Conservation (phyloP, 2,888 invertebrate species). For the Epiblema foenella region DNA sequence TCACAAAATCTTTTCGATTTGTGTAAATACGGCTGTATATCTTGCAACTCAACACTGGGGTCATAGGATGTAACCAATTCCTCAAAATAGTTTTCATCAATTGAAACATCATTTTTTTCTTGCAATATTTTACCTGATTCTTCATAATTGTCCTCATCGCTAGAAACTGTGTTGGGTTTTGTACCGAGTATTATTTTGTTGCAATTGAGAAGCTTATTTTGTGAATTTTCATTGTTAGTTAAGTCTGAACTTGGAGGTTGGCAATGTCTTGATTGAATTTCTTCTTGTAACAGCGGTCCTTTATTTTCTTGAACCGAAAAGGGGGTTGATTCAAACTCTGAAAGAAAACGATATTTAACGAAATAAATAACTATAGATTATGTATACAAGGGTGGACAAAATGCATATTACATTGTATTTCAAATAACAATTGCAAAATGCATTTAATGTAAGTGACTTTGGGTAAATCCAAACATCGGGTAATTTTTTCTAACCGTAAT, state of each 20-base stretch:
- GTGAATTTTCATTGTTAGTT: neutral
- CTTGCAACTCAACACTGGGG: conserved; percentile 56
- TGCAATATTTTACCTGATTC: conserved; percentile 45
- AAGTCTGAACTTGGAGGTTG: neutral
- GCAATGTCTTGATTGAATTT: neutral
- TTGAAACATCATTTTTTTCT: conserved; percentile 49
- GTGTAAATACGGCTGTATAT: conserved; percentile 58
- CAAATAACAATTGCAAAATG: neutral
- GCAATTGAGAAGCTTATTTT: conserved; percentile 40
- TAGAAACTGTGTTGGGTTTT: conserved; percentile 51
- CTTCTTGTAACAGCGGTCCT: conserved; percentile 5
- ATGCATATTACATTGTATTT: no score
- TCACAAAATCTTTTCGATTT: conserved; percentile 64
- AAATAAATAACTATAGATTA: no score
- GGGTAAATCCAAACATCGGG: no score
- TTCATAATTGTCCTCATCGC: conserved; percentile 41
- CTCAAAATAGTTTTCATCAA: conserved; percentile 42
- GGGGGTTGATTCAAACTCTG: conserved; percentile 29
- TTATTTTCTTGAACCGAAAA: conserved; percentile 24
- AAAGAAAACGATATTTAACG: neutral
- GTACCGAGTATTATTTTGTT: conserved; percentile 66
- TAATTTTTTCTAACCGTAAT: no score
- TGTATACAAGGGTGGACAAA: no score
- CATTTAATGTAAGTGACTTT: neutral
- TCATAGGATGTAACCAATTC: conserved; percentile 46